Base-by-base conservation (phyloP, 2,113 vertebrate genomes). In the Barnardius zonarius region DNA sequence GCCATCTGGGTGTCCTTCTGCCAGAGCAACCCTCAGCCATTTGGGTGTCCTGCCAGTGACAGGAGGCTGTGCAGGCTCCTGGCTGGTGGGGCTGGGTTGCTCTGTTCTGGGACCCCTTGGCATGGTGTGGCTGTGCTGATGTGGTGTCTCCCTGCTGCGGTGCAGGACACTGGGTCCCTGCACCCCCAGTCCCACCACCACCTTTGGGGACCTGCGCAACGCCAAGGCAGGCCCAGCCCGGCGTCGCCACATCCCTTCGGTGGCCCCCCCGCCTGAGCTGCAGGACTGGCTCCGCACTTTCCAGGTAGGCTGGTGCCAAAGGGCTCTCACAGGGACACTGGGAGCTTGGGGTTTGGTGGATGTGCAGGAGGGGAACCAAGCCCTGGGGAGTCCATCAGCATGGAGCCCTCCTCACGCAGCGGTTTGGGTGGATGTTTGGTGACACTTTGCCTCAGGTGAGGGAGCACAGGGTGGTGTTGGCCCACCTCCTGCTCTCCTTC, bases 251-350 rank as follows among this genome's bases (percentile, higher is more conserved):
- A 94, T 97, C 41, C 94, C 97, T 22, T 80, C 96, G 0, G 68
- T 97, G 3, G 66, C 76, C 0, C 97, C 97, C 1, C 97, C 97
- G 0, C 90, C 96, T 0, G 97, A 97, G 64, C 94, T 98, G 12
- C 97, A 97, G 94, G 97, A 96, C 75, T 97, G 97, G 97, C 96
- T 98, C 14, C 92, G 93, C n/a, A 98, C 95, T 52, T 97, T 98
- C 93, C 97, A 98, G 97, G 97, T 98, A 59, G 13, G 57, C 57
- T n/a, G 57, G 20, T 13, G 33, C 61, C 59, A 3, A 33, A 37
- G 35, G 44, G 27, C 27, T 48, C 55, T 22, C 57, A 59, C 13
- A n/a, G 22, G 20, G 22, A 59, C 57, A 15, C 57, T 1, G 9
- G 33, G 57, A 35, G 22, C 35, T 49, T 6, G 17, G 49, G 11